These are phyloP conservation scores for Acyrthosiphon pisum DNA, from an alignment of 1,140 invertebrate genomes.

Conservation along the genomic window DNA sequence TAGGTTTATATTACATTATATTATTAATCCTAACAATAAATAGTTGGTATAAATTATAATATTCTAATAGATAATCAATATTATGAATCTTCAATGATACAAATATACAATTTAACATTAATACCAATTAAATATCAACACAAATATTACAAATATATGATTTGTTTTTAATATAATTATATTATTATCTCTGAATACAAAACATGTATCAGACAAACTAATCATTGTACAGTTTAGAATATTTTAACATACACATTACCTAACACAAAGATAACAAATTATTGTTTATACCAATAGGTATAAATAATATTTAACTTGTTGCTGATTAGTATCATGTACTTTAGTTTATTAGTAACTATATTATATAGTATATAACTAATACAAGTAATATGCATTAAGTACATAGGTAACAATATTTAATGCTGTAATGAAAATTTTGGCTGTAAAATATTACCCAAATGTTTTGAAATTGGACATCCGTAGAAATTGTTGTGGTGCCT, in stretches of 20 bases:
- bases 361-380: too few species aligned
- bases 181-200: not conserved
- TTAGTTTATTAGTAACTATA: not conserved
- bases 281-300: not conserved
- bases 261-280: not conserved
- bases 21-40: not conserved
- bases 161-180: not conserved
- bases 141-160: not conserved
- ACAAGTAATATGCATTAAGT: not conserved
- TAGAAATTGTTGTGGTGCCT: not conserved
- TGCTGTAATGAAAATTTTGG: not conserved
- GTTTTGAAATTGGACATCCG: not conserved
- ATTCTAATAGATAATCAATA: not conserved
- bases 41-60: too few species aligned
- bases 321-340: not conserved
- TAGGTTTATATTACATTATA: too few species aligned
- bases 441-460: not conserved
- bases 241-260: not conserved
- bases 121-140: not conserved
- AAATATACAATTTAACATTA: too few species aligned
- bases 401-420: not conserved
- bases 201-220: not conserved
- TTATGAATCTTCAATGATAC: not conserved
- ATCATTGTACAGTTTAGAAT: not conserved
- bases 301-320: not conserved